Base-by-base conservation (phyloP, 2,797 vertebrate genomes). In the Micromesistius poutassou region DNA sequence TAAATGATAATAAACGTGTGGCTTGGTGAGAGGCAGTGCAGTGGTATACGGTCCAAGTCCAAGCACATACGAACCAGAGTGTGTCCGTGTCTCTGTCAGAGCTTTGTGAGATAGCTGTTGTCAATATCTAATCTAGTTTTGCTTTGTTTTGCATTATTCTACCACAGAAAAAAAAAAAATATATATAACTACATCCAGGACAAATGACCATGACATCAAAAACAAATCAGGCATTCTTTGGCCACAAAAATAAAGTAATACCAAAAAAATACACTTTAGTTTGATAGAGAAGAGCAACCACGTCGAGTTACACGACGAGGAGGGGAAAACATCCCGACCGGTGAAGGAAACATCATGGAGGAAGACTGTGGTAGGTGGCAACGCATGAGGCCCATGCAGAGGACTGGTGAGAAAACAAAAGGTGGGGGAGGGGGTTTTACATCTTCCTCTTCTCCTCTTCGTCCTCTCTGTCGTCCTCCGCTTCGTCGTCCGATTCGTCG, bases 211-310 rank as follows among this genome's bases (percentile, higher is more conserved):
- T 86, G 90, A 93, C 78, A 80, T 89, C 87, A 77, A 89, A 82
- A 88, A 79, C 9, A 85, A 89, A 90, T 80, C 50, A 86, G 89
- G 73, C 85, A 92, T 87, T 97, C 96, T 98, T 97, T 98, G 96
- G 96, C 97, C 96, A 97, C 95, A 94, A 94, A 95, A 95, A 88
- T 92, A 89, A 94, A 90, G 83, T 84, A 93, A 90, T 86, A 84
- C 84, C 83, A 90, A 82, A 36, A 4, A 91, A 84, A 75, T 19
- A 78, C 72, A 90, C 87, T 92, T 78, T 71, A 72, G 78, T 50
- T 62, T 75, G 35, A 82, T 30, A 83, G 30, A 85, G 79, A 74
- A 77, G 74, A 76, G 78, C 75, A 87, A 88, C 77, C 79, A 83
- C 30, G 68, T 71, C 0, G 76, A 77, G 77, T 4, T 30, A 73